Evolutionary conservation across 1,140 invertebrate species (phyloP), one percentile per base, ranked within the genome.

Genomic region (Bursaphelenchus mucronatus): DNA sequence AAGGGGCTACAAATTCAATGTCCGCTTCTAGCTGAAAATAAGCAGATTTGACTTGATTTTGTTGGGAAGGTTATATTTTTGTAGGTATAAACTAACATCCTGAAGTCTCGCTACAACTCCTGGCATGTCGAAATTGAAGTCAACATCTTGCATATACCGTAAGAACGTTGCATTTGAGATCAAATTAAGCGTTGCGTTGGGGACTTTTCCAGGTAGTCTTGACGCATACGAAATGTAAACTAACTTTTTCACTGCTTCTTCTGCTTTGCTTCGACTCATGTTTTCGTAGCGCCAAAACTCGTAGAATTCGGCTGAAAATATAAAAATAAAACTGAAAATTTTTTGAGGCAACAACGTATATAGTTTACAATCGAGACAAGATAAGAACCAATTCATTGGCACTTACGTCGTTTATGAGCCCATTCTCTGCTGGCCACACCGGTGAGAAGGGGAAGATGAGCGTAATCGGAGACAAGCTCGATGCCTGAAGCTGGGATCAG

Each of bases 1-100:
- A 81, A 10, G 78, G 78, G 50, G 79, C 55, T 17, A 80, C 75
- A 52, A 80, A 80, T 59, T 80, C 78, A 45, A 80, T 77, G 43
- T 80, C 78, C 10, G 79, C 72, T 66, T 80, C 78, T 9, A 80
- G 43, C 75, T 76, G 46, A 68, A 70, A 13, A 30, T n/a, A 57
- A 30, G 1, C 2, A 30, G 5, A 40, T 15, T 21, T 62, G 41
- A 15, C 8, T 57, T 44, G 43, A 3, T n/a, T 50, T 50, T 50
- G n/a, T 30, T 1, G 10, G 10, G 43, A 63, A 15, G 11, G 3
- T 15, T n/a, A n/a, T 30, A 61, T 30, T 13, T 55, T 57, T 69
- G 10, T 6, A 45, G 19, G 10, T 11, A 59, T 52, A 19, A 49
- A 68, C 69, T 64, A 49, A 76, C 74, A 51, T 81, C 73, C 64